These are phyloP conservation scores for Rhingia rostrata DNA, from an alignment of 2,888 invertebrate genomes.

Conservation along the genomic window DNA sequence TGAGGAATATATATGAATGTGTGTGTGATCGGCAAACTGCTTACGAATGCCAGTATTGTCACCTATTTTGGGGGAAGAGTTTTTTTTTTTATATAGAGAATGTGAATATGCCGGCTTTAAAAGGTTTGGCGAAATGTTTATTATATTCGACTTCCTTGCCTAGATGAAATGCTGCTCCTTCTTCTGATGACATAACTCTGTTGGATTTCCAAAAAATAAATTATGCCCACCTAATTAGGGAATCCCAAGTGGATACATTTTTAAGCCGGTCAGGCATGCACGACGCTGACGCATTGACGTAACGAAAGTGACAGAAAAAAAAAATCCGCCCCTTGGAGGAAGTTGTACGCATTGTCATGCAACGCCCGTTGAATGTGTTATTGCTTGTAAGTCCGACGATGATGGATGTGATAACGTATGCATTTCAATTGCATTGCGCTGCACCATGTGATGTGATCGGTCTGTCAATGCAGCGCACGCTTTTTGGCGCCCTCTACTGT, in stretches of 20 bases:
- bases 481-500: conserved; percentile 64
- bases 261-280: conserved; percentile 52
- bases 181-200: conserved; percentile 58
- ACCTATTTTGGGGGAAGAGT: conserved; percentile 19
- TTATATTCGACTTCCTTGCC: conserved; percentile 56
- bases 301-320: conserved; percentile 52
- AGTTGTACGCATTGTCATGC: conserved; percentile 65
- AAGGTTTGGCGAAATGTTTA: conserved; percentile 21
- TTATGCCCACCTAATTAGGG: conserved; percentile 49
- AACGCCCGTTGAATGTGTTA: conserved; percentile 64
- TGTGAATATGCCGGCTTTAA: conserved; percentile 1
- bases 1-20: conserved; percentile 8
- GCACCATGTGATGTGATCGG: conserved; percentile 10
- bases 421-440: conserved; percentile 69
- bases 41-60: conserved; percentile 52
- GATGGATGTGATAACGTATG: conserved; percentile 69
- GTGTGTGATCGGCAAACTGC: conserved; percentile 7
- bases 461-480: conserved; percentile 49
- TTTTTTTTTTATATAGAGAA: not conserved
- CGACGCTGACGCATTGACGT: conserved; percentile 68
- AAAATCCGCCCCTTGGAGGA: conserved; percentile 30
- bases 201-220: conserved; percentile 38
- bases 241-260: conserved; percentile 53
- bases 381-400: conserved; percentile 69
- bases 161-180: not conserved